phyloP scores from a whole-genome alignment of 2,888 invertebrate genomes.

The Microplitis deprimator region DNA sequence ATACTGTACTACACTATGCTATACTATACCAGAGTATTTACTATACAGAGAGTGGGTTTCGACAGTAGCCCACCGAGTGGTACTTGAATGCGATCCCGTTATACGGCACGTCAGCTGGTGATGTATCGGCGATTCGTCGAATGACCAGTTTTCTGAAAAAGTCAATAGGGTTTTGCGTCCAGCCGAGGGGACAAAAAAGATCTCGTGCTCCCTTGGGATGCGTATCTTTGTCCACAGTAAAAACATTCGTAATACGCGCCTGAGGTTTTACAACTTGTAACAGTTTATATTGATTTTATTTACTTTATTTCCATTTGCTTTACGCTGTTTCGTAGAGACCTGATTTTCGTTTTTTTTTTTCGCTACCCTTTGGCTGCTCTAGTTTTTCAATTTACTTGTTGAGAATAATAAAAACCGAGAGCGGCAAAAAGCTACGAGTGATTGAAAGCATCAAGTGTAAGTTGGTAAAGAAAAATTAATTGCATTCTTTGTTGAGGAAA shows the following conservation, averaged over 20 bases:
- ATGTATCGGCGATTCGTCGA: conserved; percentile 55
- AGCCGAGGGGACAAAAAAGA: neutral
- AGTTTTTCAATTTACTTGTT: neutral
- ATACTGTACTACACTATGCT: neutral
- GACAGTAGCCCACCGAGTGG: conserved; percentile 41
- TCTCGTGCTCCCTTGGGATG: conserved; percentile 24
- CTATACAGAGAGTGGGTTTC: neutral
- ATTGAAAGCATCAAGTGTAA: conserved; percentile 8
- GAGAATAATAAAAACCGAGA: conserved; percentile 15
- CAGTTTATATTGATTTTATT: neutral
- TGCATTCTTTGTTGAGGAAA: conserved; percentile 65
- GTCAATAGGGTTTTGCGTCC: conserved; percentile 20
- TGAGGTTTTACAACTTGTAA: neutral
- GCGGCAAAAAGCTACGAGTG: conserved; percentile 39
- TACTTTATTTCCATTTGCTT: too few species aligned
- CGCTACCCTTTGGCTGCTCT: too few species aligned
- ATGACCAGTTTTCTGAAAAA: conserved; percentile 27
- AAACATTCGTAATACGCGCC: conserved; percentile 5
- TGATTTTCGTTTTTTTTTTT: neutral
- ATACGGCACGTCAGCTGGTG: conserved; percentile 57
- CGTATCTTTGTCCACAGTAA: conserved; percentile 7
- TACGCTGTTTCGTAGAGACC: neutral
- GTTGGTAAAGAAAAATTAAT: conserved; percentile 65
- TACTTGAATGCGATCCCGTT: conserved; percentile 55
- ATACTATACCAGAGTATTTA: neutral